Evolutionary conservation across 1,140 invertebrate species (phyloP), one percentile per base, ranked within the genome.

Genomic region (Leguminivora glycinivorella): DNA sequence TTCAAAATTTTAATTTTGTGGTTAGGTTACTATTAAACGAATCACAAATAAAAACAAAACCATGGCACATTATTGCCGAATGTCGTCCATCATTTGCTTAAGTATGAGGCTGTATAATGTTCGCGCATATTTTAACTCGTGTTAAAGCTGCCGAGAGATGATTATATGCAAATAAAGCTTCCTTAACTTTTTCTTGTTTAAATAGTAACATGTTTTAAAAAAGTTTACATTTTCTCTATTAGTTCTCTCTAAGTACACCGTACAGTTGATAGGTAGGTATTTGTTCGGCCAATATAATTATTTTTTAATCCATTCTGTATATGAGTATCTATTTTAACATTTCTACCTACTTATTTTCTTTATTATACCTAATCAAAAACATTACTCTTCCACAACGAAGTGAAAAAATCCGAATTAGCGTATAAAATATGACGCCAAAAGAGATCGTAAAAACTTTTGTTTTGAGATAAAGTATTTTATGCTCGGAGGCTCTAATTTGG

Each of bases 391-490:
- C 6, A 5, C 43, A 47, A n/a, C n/a, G n/a, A 47, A 17, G 43
- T 14, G 12, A 47, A 47, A 17, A 17, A 47, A 6, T 17, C 43
- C 17, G 17, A 47, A 47, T 47, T 17, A 47, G 2, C 14, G 6
- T n/a, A 22, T 52, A n/a, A 52, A 19, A 52, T 52, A 22, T 52
- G 2, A 10, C 19, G 17, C 47, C 6, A 52, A 52, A 52, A 10
- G 19, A 52, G 17, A 52, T 52, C 47, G 19, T 52, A 52, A 52
- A 52, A 52, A 22, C 47, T 22, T 52, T 52, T 52, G 47, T 52
- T 22, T 52, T 52, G 47, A 22, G 0, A 52, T 52, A 52, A 52
- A 52, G 47, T 22, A n/a, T 52, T 22, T 52, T 52, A 52, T 52
- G 7, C 10, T 10, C 7, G 17, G 17, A 5, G 6, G 40, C 7